Evolutionary conservation across 2,888 invertebrate species (phyloP).

Genomic region (Drosophila flavopinicola): DNA sequence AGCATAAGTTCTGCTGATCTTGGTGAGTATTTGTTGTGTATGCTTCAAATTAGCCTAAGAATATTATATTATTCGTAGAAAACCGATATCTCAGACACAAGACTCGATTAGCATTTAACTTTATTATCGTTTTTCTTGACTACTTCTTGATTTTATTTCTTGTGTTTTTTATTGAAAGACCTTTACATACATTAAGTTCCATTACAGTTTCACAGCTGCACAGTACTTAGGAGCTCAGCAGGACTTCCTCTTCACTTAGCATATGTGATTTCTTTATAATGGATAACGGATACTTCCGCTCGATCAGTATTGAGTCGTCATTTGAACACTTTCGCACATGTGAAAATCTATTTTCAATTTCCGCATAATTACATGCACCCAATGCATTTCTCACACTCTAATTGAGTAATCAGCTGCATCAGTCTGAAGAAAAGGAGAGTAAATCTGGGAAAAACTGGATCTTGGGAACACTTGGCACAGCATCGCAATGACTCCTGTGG

Average conservation of each 20-base stretch:
- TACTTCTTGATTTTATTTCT: neutral
- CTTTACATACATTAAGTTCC: neutral
- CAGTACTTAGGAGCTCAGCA: constrained; percentile 37
- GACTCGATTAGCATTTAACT: too few relatives aligned
- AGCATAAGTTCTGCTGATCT: too few relatives aligned
- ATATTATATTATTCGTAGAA: too few relatives aligned
- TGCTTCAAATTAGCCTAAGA: too few relatives aligned
- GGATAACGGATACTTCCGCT: constrained; percentile 12
- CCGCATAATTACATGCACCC: constrained; percentile 51
- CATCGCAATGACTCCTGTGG: constrained; percentile 46
- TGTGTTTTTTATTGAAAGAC: neutral
- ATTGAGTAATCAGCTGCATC: constrained; percentile 68
- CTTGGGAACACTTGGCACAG: constrained; percentile 27
- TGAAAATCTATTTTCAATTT: constrained; percentile 40
- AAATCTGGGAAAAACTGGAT: constrained; percentile 7
- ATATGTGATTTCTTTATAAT: constrained; percentile 1
- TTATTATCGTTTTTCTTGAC: too few relatives aligned
- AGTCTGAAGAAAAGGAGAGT: constrained; percentile 10
- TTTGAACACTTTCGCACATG: constrained; percentile 37
- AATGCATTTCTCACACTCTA: constrained; percentile 54
- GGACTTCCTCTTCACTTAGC: constrained; percentile 6
- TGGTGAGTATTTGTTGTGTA: too few relatives aligned
- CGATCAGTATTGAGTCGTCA: constrained; percentile 31
- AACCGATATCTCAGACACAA: too few relatives aligned
- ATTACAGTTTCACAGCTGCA: neutral